These are phyloP conservation scores for Lepidotrigona ventralis DNA, from an alignment of 1,140 invertebrate genomes.

Conservation along the genomic window DNA sequence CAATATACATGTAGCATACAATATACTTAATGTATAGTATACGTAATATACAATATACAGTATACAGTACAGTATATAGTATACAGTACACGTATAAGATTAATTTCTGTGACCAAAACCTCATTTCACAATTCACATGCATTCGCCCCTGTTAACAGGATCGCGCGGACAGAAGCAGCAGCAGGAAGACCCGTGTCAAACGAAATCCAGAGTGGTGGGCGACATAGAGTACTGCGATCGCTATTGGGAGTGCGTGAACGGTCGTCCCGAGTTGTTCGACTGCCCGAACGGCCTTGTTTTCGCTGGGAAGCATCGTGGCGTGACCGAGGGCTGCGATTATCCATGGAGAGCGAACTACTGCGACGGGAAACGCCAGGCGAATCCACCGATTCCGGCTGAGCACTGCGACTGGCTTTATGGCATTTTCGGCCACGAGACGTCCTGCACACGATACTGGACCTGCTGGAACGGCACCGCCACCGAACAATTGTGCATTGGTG, in stretches of 20 bases:
- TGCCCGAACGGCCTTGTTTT: conserved; percentile 95
- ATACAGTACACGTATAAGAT: too few relatives aligned
- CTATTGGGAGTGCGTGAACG: conserved; percentile 91
- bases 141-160: conserved; percentile 51
- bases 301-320: conserved; percentile 91
- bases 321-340: conserved; percentile 93
- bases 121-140: too few relatives aligned
- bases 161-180: conserved; percentile 75
- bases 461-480: conserved; percentile 96
- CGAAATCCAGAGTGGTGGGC: conserved; percentile 86
- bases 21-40: too few relatives aligned
- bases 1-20: too few relatives aligned
- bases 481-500: conserved; percentile 95
- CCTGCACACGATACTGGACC: conserved; percentile 95
- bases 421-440: conserved; percentile 95
- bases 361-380: conserved; percentile 87
- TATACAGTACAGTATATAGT: too few relatives aligned
- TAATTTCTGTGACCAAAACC: too few relatives aligned
- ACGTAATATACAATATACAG: too few relatives aligned
- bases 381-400: conserved; percentile 90
- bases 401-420: conserved; percentile 96
- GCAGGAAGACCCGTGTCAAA: conserved; percentile 89
- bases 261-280: conserved; percentile 90
- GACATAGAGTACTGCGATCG: conserved; percentile 92
- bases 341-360: conserved; percentile 94